Conservation (phyloP, 2,113 vertebrate genomes). For the Cacatua alba region DNA sequence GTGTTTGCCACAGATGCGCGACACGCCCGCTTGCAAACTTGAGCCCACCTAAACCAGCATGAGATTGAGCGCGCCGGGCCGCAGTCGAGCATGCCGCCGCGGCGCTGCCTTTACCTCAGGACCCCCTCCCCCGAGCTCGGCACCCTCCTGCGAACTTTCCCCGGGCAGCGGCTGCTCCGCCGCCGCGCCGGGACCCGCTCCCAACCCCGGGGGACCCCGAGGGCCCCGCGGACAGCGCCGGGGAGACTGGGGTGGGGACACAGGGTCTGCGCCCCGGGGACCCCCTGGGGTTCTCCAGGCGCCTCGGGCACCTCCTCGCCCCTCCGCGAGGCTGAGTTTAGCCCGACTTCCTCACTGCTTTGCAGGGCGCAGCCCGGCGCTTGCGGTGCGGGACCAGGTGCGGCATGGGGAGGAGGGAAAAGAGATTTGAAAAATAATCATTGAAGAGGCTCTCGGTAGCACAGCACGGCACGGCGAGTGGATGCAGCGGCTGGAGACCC, state of each 20-base stretch:
- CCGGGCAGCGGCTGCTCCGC: background rate
- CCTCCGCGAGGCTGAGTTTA: background rate
- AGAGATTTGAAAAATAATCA: background rate
- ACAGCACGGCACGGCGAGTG: background rate
- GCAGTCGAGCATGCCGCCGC: rapidly evolving
- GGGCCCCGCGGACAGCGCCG: background rate
- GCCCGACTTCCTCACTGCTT: background rate
- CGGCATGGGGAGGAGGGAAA: background rate
- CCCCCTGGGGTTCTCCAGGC: too few relatives aligned
- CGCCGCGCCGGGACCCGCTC: background rate
- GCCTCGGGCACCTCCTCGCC: background rate
- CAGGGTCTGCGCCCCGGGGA: background rate
- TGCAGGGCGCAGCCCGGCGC: background rate
- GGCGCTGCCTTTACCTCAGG: background rate
- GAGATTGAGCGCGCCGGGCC: rapidly evolving
- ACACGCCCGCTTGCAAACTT: background rate
- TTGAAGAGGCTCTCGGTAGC: background rate
- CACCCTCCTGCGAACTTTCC: background rate
- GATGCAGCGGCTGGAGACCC: background rate
- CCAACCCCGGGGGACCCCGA: background rate
- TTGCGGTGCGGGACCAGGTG: background rate
- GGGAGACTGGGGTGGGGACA: background rate
- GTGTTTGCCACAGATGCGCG: background rate
- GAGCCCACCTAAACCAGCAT: rapidly evolving
- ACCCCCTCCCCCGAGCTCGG: rapidly evolving